Conservation (phyloP, 2,113 vertebrate species). For the Psittacula cyanocephala region DNA sequence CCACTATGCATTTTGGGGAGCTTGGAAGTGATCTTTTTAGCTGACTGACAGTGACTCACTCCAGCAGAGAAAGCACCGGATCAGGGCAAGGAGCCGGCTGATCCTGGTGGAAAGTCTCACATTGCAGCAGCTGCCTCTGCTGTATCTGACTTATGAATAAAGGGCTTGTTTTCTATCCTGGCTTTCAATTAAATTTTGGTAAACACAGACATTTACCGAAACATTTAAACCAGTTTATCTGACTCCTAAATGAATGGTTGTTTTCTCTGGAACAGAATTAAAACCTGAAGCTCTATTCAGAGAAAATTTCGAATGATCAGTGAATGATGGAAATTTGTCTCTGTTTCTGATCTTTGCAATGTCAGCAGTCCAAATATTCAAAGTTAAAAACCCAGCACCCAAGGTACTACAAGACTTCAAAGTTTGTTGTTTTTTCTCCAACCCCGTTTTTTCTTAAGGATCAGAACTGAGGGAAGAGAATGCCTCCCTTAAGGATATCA, state of each 20-base stretch:
- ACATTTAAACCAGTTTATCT: slow-evolving; percentile 21
- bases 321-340: slow-evolving; percentile 16
- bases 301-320: slow-evolving; percentile 4
- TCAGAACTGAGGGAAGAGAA: not conserved
- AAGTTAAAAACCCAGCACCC: not conserved
- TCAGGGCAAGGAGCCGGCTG: not conserved
- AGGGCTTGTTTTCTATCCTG: not conserved
- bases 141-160: not conserved
- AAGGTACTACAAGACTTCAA: not conserved
- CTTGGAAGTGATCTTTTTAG: not conserved
- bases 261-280: slow-evolving; percentile 17
- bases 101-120: not conserved
- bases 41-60: not conserved
- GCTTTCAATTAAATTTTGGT: slow-evolving; percentile 25
- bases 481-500: not conserved
- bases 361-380: slow-evolving; percentile 18
- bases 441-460: not conserved
- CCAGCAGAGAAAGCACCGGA: not conserved
- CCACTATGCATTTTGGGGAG: not conserved
- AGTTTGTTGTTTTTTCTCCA: not conserved
- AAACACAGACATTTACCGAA: slow-evolving; percentile 40
- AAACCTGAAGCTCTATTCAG: slow-evolving; percentile 18
- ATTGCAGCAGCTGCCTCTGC: slow-evolving; percentile 23
- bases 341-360: not conserved
- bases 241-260: slow-evolving; percentile 20